Base-by-base conservation (phyloP, 1,140 invertebrate species). In the Hylaeus anthracinus region DNA sequence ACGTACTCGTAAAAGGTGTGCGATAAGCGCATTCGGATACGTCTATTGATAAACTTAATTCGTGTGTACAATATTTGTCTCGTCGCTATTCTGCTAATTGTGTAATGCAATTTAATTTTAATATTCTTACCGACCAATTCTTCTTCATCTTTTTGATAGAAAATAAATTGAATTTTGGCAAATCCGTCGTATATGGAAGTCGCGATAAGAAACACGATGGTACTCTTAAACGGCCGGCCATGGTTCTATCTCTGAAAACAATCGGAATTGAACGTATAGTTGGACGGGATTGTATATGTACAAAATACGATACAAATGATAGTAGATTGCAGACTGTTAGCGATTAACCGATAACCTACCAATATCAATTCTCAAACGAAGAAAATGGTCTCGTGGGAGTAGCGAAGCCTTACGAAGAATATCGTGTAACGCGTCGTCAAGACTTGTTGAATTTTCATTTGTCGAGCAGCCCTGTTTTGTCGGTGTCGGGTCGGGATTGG, bases 381-480 rank as follows among this genome's bases (percentile, higher is more conserved):
- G 1, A 2, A n/a, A 10, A 72, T 0, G 61, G 5, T n/a, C 8
- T 39, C 26, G 26, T 26, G 26, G 26, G 26, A 26, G 26, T 26
- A 26, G 26, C 26, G 26, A 26, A 26, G 26, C 0, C 26, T 26
- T 26, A 2, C 3, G 37, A 5, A 51, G 1, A 2, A n/a, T 6
- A 72, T 0, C 39, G 5, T n/a, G 4, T 39, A 41, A 9, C 39
- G 9, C 1, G n/a, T 65, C 51, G 26, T 79, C 43, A 64, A 70
- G 45, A 60, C 39, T 74, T 12, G 26, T 41, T 45, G n/a, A 53
- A 9, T 61, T 5, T 55, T 81, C 79, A 15, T 69, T 86, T 85
- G 83, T 86, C 76, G 55, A 81, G 61, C 48, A 45, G 43, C 15
- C 9, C 63, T 72, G 61, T 72, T 77, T 55, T 77, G 61, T 77